Conservation (phyloP, 92 coral and sea anemone species). For the Epizoanthus stellaris region DNA sequence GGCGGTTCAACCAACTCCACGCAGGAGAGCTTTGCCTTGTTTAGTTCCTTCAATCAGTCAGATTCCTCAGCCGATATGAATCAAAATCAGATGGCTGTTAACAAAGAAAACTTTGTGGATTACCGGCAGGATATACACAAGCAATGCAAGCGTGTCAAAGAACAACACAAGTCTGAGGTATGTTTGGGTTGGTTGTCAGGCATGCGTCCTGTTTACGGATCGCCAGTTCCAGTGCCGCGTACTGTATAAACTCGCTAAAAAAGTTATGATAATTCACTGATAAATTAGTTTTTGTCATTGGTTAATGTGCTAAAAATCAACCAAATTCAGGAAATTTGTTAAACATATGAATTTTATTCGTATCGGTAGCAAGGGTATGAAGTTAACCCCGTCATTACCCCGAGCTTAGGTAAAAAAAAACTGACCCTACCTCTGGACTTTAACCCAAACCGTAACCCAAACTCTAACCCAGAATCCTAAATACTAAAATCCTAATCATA, state of each 20-base stretch:
- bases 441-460: too few relatives aligned
- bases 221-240: background rate
- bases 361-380: too few relatives aligned
- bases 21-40: background rate
- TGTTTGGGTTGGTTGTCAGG: background rate
- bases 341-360: too few relatives aligned
- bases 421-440: too few relatives aligned
- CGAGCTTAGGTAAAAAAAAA: too few relatives aligned
- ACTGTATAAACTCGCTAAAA: background rate
- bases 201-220: background rate
- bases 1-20: background rate
- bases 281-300: too few relatives aligned
- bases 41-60: background rate
- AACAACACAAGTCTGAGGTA: slow-evolving; percentile 10
- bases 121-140: background rate
- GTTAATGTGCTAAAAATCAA: too few relatives aligned
- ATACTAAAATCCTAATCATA: too few relatives aligned
- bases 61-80: background rate
- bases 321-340: too few relatives aligned
- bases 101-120: background rate
- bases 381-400: too few relatives aligned
- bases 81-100: slow-evolving; percentile 3
- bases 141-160: slow-evolving; percentile 1
- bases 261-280: background rate
- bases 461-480: too few relatives aligned